These are phyloP conservation scores for Lasioglossum morio DNA, from an alignment of 2,888 invertebrate species.

Conservation along the genomic window DNA sequence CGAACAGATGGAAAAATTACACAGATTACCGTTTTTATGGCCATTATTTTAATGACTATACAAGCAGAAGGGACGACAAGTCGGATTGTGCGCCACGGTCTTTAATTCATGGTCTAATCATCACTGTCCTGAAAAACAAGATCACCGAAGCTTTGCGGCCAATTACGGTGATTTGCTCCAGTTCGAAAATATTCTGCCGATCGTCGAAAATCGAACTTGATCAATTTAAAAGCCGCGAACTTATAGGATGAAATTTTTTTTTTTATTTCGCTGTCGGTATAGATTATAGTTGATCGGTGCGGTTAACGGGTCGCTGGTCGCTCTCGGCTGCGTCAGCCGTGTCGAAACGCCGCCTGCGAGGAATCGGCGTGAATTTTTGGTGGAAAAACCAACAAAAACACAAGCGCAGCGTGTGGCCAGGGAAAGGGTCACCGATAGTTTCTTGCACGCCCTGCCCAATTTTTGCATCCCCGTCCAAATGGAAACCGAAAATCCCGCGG, in stretches of 20 bases:
- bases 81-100: too few species aligned
- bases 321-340: not conserved
- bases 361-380: not conserved
- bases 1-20: not conserved
- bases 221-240: not conserved
- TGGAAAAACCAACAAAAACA: not conserved
- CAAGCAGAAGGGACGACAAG: too few species aligned
- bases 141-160: not conserved
- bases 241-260: not conserved
- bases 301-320: not conserved
- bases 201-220: not conserved
- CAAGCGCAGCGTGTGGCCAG: not conserved
- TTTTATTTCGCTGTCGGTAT: conserved; percentile 5
- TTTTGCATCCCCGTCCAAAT: not conserved
- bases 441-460: conserved; percentile 16
- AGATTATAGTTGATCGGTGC: conserved; percentile 1
- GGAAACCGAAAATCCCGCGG: conserved; percentile 29
- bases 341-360: not conserved
- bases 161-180: not conserved
- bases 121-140: not conserved
- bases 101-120: not conserved
- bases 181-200: not conserved
- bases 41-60: too few species aligned
- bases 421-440: conserved; percentile 26
- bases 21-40: too few species aligned